Evolutionary conservation across 2,797 vertebrate genomes (phyloP).

Genomic region (Sebastes iracundus): DNA sequence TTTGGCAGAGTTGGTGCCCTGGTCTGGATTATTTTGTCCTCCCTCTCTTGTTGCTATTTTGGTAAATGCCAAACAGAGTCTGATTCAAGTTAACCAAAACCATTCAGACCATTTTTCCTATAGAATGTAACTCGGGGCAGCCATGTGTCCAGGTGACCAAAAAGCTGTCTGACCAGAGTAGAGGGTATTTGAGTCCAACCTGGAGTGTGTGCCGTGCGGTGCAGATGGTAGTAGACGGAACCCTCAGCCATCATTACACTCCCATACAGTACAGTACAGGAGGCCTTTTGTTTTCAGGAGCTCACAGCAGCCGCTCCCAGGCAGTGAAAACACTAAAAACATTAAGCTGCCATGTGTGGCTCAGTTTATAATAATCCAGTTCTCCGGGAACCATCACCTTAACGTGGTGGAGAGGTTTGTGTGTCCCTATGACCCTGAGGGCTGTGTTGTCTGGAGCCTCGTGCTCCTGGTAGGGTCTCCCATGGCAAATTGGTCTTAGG

Average conservation of each 20-base stretch:
- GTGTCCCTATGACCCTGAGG: too few relatives aligned
- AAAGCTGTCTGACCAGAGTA: background rate
- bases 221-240: background rate
- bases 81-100: background rate
- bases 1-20: background rate
- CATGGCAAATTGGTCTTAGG: too few relatives aligned
- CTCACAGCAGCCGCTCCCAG: background rate
- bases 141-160: conserved; percentile 16
- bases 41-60: background rate
- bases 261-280: conserved; percentile 53
- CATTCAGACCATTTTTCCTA: conserved; percentile 2
- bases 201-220: conserved; percentile 36
- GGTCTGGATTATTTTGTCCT: background rate
- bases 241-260: background rate
- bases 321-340: background rate
- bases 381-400: too few relatives aligned
- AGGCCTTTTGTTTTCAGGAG: conserved; percentile 59
- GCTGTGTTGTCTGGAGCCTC: too few relatives aligned
- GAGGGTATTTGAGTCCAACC: background rate
- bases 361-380: conserved; percentile 53
- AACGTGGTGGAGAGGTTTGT: too few relatives aligned
- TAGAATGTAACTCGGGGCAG: conserved; percentile 2
- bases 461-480: too few relatives aligned
- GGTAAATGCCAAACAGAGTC: background rate
- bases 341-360: conserved; percentile 13